Evolutionary conservation across 2,888 invertebrate species (phyloP).

Genomic region (Erannis defoliaria): DNA sequence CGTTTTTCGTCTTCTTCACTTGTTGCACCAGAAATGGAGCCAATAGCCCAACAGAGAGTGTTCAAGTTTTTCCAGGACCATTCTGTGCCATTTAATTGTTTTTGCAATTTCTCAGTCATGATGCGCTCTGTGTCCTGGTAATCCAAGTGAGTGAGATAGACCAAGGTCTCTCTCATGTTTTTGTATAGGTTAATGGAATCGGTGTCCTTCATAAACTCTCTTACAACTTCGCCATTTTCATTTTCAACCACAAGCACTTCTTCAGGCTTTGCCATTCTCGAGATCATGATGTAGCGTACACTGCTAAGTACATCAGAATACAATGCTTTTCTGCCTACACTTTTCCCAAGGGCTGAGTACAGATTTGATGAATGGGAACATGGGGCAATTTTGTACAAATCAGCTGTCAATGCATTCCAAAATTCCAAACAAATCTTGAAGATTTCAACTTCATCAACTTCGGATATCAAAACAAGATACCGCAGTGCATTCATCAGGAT

Average conservation of each 20-base stretch:
- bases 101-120: slow-evolving; percentile 99
- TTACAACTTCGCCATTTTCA: slow-evolving; percentile 99
- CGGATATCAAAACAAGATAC: slow-evolving; percentile 96
- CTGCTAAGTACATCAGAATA: slow-evolving; percentile 94
- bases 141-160: slow-evolving; percentile 99
- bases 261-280: slow-evolving; percentile 99
- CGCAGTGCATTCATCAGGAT: slow-evolving; percentile 93
- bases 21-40: slow-evolving; percentile 99
- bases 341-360: slow-evolving; percentile 70
- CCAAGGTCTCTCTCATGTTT: slow-evolving; percentile 99
- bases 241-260: slow-evolving; percentile 99
- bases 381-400: slow-evolving; percentile 96
- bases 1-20: slow-evolving; percentile 99
- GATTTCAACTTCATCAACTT: slow-evolving; percentile 99
- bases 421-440: slow-evolving; percentile 99
- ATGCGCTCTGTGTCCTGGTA: slow-evolving; percentile 98
- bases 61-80: slow-evolving; percentile 99
- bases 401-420: slow-evolving; percentile 97
- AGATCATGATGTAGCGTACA: slow-evolving; percentile 99
- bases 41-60: slow-evolving; percentile 99
- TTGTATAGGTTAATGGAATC: slow-evolving; percentile 99
- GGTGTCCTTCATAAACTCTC: slow-evolving; percentile 99
- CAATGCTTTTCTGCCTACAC: slow-evolving; percentile 88
- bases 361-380: slow-evolving; percentile 84
- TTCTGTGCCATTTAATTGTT: slow-evolving; percentile 99